Evolutionary conservation across 2,888 invertebrate genomes (phyloP), one percentile per base, ranked within the genome.

Genomic region (Deilephila elpenor): DNA sequence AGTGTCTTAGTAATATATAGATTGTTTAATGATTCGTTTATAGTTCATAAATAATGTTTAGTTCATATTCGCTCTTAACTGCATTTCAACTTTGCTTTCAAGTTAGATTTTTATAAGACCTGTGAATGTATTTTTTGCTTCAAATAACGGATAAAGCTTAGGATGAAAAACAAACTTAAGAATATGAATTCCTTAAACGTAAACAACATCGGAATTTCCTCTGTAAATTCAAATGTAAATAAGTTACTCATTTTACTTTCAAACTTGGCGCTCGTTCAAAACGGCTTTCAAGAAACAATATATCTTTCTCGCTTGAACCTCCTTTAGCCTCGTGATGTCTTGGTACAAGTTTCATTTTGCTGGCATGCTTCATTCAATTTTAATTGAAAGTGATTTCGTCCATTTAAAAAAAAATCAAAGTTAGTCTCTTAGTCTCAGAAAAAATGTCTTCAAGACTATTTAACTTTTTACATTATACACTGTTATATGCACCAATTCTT

Each of bases 261-360:
- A 17, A 51, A 44, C 14, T 67, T 51, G 51, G 51, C 51, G 51
- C 17, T 25, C 14, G 51, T 67, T 67, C 44, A 67, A 56, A 67
- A 67, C 67, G 51, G 44, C 25, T 51, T 44, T 34, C 34, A 62
- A 29, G 60, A 29, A 60, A 29, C 60, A 29, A 29, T 60, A 20
- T 32, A 53, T 59, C 61, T 71, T 74, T 32, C 61, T 19, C 17
- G 51, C n/a, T 19, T 44, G 4, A 8, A 44, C 20, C 37, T 64
- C 20, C 44, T 73, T 37, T 67, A 20, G 6, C 60, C 53, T 73
- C 76, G 34, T 80, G 75, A 51, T 74, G 44, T 71, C 78, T 79
- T 84, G 71, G 81, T 83, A 82, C 34, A 74, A 77, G 73, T 76
- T 67, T 51, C 25, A 51, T 44, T 67, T 25, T 20, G 19, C 67